Percentiles rank a stretch among this genome's conserved stretches.
Conservation (phyloP, 2,888 invertebrate genomes). For the Gisinianus flammeolus region DNA sequence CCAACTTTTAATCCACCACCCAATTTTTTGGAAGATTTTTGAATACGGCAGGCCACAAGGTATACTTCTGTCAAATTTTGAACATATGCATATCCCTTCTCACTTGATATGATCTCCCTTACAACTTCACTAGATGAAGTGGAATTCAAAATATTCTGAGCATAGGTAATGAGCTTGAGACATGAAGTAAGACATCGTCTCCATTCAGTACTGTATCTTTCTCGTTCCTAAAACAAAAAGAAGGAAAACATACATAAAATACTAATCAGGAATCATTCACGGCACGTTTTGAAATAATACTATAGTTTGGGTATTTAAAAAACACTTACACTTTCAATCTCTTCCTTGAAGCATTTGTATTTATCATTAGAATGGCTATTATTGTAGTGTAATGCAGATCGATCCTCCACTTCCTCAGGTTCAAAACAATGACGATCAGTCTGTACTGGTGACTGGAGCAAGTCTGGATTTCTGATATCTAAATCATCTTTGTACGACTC, state of each 20-base stretch:
- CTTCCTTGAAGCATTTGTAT: constrained; percentile 56
- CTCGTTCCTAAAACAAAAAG: constrained; percentile 59
- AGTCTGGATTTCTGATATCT: not conserved
- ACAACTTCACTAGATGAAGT: constrained; percentile 63
- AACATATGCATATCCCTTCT: not conserved
- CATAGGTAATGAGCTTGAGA: constrained; percentile 65
- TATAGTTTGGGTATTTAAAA: too few species aligned
- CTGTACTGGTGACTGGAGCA: not conserved
- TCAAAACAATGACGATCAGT: not conserved
- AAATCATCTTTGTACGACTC: constrained; percentile 7
- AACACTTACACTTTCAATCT: constrained; percentile 52
- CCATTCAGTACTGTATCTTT: constrained; percentile 63
- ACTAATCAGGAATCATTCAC: constrained; percentile 7
- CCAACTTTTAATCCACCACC: constrained; percentile 60
- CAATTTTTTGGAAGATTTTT: constrained; percentile 61
- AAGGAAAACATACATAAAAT: not conserved
- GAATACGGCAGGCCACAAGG: constrained; percentile 63
- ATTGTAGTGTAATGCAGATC: not conserved
- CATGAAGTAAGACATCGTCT: constrained; percentile 65
- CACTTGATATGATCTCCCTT: not conserved
- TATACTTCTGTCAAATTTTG: constrained; percentile 64
- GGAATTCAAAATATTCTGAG: constrained; percentile 66
- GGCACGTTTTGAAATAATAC: too few species aligned
- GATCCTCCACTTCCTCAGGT: not conserved
- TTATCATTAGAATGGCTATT: constrained; percentile 45